phyloP scores from a whole-genome alignment of 2,797 vertebrate genomes.

The Acipenser transmontanus region DNA sequence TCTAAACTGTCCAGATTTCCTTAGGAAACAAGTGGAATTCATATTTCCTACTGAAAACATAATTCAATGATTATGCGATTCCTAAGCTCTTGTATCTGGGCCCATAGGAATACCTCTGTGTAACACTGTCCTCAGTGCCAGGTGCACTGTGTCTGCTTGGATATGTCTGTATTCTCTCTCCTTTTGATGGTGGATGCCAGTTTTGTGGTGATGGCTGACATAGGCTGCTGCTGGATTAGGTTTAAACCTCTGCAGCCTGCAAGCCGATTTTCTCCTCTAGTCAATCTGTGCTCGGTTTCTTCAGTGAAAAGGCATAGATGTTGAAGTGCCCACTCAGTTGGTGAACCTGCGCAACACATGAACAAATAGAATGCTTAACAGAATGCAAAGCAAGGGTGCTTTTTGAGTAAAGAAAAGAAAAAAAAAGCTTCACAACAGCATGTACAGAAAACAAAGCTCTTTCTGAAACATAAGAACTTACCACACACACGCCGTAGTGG shows the following conservation, averaged over 20 bases:
- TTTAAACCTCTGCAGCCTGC: conserved; percentile 78
- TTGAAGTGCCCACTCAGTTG: conserved; percentile 90
- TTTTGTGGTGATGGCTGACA: conserved; percentile 75
- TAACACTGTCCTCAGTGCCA: conserved; percentile 5
- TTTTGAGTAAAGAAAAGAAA: not conserved
- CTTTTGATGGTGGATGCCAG: conserved; percentile 32
- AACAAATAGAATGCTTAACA: not conserved
- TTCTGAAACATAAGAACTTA: conserved; percentile 49
- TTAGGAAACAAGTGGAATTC: conserved; percentile 68
- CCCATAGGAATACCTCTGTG: conserved; percentile 20
- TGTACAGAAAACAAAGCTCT: not conserved
- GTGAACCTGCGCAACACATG: conserved; percentile 62
- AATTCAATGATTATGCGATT: conserved; percentile 36
- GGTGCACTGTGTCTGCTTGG: conserved; percentile 12
- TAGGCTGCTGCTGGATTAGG: conserved; percentile 35
- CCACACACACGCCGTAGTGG: conserved; percentile 91
- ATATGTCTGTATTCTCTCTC: conserved; percentile 20
- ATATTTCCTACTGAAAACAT: conserved; percentile 47
- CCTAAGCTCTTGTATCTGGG: conserved; percentile 19
- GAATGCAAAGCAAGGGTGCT: not conserved
- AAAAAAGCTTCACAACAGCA: not conserved
- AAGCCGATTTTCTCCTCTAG: conserved; percentile 79
- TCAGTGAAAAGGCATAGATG: conserved; percentile 85
- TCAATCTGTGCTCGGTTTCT: conserved; percentile 86
- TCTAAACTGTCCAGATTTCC: conserved; percentile 62